Conservation (phyloP, 2,797 vertebrate genomes). For the Propithecus deckenii region DNA sequence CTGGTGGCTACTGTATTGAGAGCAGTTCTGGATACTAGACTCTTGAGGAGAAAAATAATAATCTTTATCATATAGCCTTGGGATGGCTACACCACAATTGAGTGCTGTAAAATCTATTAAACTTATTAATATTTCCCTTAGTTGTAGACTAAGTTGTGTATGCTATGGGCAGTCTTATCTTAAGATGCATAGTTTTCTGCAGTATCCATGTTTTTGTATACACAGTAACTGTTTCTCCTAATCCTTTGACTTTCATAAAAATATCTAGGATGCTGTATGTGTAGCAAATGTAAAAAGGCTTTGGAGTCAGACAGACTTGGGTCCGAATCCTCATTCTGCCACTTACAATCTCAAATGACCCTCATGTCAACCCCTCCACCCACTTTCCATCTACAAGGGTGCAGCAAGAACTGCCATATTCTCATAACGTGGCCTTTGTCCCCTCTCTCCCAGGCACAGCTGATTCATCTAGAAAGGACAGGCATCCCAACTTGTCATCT, state of each 20-base stretch:
- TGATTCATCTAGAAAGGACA: not conserved
- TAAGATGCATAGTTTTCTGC: not conserved
- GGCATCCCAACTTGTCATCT: not conserved
- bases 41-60: not conserved
- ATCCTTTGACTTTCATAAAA: not conserved
- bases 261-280: not conserved
- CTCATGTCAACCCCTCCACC: not conserved
- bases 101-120: not conserved
- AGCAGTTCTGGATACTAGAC: not conserved
- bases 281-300: not conserved
- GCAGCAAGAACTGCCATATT: not conserved
- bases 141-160: not conserved
- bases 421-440: not conserved
- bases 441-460: not conserved
- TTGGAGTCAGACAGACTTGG: not conserved
- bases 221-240: not conserved
- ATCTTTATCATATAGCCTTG: not conserved
- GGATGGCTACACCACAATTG: not conserved
- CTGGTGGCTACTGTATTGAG: not conserved
- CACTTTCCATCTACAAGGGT: not conserved
- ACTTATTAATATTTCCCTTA: not conserved
- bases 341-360: not conserved
- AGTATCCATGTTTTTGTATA: not conserved
- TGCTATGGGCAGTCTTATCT: not conserved
- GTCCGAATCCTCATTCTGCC: not conserved